Base-by-base conservation (phyloP, 2,113 vertebrate species). In the Rhombomys opimus region DNA sequence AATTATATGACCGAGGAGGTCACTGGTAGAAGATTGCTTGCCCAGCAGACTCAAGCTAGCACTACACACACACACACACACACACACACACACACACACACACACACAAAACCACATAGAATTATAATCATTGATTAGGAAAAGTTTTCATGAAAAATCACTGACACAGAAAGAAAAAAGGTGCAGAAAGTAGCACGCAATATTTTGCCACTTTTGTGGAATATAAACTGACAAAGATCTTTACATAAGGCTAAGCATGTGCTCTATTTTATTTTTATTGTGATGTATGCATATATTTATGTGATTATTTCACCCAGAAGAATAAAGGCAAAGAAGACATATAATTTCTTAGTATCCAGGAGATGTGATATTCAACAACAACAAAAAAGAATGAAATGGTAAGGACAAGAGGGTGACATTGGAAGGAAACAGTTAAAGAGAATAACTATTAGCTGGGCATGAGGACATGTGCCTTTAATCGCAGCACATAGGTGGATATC, bases 91-190 rank as follows among this genome's bases (percentile, higher is more conserved):
- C 12, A 27, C 7, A 61, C 11, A n/a, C 13, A 23, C 35, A 52
- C 41, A 78, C 35, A n/a, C 2, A 41, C 41, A 41, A 2, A n/a
- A 67, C 89, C 46, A 86, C 6, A 63, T 32, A 94, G 61, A 68
- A 78, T 65, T 17, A 54, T 73, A 70, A 38, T 9, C 35, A 52
- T 13, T 52, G 68, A 52, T 52, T 67, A 78, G 72, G 32, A 90
- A 87, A 88, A 12, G 14, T 93, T 95, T 93, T 59, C 63, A 52
- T 57, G 75, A 77, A 89, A 20, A 86, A 82, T 57, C 8, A 70
- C 14, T 35, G 35, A 50, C 30, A 76, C 38, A 90, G 50, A 75
- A 81, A 38, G 41, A n/a, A 25, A 5, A 41, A 41, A 23, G 25
- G 20, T 72, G 7, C 63, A 67, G 25, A 65, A 38, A 92, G 38